A percentile compares a stretch with the other conserved stretches of the same genome.
Evolutionary conservation across 1,140 invertebrate genomes (phyloP).

Genomic region (Steinernema khuongi): DNA sequence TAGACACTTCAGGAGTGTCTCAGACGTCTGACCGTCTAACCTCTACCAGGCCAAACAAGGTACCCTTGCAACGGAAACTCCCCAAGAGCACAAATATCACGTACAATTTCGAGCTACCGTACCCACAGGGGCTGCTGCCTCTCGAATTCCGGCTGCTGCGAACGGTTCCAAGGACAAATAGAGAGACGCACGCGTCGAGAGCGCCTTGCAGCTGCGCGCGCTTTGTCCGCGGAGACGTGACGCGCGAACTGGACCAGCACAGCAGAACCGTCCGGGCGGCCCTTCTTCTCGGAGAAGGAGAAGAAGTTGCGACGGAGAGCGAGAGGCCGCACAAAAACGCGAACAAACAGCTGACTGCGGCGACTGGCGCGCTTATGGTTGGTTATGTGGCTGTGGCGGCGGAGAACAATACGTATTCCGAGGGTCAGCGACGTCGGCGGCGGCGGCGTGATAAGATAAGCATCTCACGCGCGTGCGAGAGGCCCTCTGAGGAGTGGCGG

Average conservation of each 20-base stretch:
- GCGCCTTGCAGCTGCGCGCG: neutral
- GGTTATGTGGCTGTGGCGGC: neutral
- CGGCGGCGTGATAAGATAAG: slow-evolving; percentile 3
- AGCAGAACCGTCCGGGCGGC: neutral
- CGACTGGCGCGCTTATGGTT: neutral
- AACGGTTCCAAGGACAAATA: slow-evolving; percentile 1
- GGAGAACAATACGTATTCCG: neutral
- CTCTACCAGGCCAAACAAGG: too few species aligned
- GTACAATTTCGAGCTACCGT: neutral
- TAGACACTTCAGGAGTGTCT: too few species aligned
- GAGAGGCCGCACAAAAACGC: neutral
- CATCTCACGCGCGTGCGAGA: slow-evolving; percentile 1
- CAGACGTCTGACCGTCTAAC: too few species aligned
- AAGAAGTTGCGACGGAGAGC: neutral
- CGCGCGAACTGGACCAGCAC: slow-evolving; percentile 1
- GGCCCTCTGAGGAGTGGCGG: neutral
- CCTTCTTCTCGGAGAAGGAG: neutral
- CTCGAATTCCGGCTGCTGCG: neutral
- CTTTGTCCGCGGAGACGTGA: slow-evolving; percentile 4
- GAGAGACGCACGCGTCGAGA: slow-evolving; percentile 4
- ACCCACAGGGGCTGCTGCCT: too few species aligned
- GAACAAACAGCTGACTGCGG: slow-evolving; percentile 5
- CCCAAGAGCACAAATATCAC: too few species aligned
- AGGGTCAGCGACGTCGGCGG: neutral
- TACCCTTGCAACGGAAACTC: too few species aligned